Evolutionary conservation across 1,140 invertebrate species (phyloP), one percentile per base, ranked within the genome.

Genomic region (Saccostrea echinata): DNA sequence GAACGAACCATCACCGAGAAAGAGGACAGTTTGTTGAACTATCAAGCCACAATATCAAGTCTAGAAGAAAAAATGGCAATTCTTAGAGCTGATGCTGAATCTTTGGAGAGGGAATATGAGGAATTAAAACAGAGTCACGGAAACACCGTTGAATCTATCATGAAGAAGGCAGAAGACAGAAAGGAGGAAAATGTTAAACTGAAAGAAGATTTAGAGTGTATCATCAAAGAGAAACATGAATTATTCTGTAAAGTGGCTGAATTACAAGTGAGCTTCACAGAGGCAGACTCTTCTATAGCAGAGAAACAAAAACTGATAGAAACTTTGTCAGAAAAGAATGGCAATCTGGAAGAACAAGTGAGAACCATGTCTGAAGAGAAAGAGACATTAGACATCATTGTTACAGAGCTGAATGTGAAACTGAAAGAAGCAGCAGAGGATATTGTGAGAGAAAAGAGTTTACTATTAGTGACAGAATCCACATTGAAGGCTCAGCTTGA

Each of bases 211-310:
- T 30, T 87, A 27, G 82, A 87, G 12, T 64, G 11, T 2, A 43
- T 21, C 11, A 61, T 30, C 8, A 76, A 21, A 53, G 52, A 80
- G 13, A 52, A 43, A 18, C 12, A 61, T 35, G 52, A 85, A 16
- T 21, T 88, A 18, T 68, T 85, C 27, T 52, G 85, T 82, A 68
- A 64, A 81, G 84, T 85, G 52, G 24, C 16, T 43, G 82, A 55
- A 35, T 82, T 87, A 33, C 24, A 87, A 33, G 68, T 71, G 0
- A 76, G 27, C 30, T 57, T 30, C 27, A 33, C 52, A 16, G 83
- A 84, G 18, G 61, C 4, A 18, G n/a, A 84, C 11, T 51, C 55
- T 12, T 35, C 51, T 55, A 18, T 61, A 18, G 52, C 43, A 9
- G 83, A 27, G 18, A 84, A 53, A 33, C 68, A 87, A 61, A 18